Base-by-base conservation (phyloP, 1,140 invertebrate genomes). In the Drosophila punjabiensis region DNA sequence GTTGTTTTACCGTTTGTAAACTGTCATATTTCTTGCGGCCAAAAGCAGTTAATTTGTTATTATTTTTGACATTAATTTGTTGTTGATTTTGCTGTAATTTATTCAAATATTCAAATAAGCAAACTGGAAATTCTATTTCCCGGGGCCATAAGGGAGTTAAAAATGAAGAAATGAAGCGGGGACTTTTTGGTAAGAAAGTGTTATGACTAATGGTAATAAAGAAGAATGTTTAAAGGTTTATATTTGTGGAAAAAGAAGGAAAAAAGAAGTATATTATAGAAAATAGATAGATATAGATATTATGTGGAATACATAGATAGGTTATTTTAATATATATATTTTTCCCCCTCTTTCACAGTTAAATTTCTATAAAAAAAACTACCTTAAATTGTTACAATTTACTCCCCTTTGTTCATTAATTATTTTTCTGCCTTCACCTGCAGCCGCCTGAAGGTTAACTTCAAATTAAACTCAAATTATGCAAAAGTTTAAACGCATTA, bases 41-140 rank as follows among this genome's bases (percentile, higher is more conserved):
- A 53, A 53, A 58, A 43, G 48, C 60, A 65, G 76, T 81, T 82
- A 87, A 87, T 87, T 88, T 87, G 83, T 87, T 87, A 70, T 79
- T 87, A 83, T 82, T 88, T 87, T 87, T 73, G 76, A 82, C 76
- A 82, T 87, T 73, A 70, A 82, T 82, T 87, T 80, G 63, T 70
- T 77, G 80, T 82, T 82, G 80, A 87, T 87, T 82, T 80, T 55
- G 8, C 43, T 70, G 43, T 69, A 76, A 79, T 87, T 76, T 82
- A 73, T 86, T 64, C 73, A 55, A 43, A 56, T 56, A 68, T 77
- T 76, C 45, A 45, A 52, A 39, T 50, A 65, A 41, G 52, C 24
- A 58, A 63, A 43, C 74, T 73, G 41, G 65, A 59, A 58, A 70
- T 70, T 35, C 39, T 35, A 37, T 70, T 69, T 70, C 50, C 66